Conservation (phyloP, 2,888 invertebrate species). For the Teinopalpus imperialis region DNA sequence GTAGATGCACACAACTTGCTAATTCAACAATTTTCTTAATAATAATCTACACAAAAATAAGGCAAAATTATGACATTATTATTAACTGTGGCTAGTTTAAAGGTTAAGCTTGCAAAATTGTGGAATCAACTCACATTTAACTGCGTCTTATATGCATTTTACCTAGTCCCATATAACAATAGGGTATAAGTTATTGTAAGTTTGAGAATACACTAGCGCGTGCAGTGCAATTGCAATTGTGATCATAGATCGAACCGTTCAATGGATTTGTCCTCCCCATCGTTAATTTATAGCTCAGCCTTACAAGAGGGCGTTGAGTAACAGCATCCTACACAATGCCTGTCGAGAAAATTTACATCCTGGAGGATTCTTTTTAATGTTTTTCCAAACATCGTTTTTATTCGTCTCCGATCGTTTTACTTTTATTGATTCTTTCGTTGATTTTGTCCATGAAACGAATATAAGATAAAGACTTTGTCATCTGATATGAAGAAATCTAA, state of each 20-base stretch:
- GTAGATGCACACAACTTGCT: too few species aligned
- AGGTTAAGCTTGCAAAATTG: constrained; percentile 2
- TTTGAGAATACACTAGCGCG: constrained; percentile 44
- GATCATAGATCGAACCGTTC: constrained; percentile 59
- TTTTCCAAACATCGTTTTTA: constrained; percentile 24
- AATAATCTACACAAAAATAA: too few species aligned
- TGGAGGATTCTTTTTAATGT: constrained; percentile 31
- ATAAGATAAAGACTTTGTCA: too few species aligned
- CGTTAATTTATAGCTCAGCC: constrained; percentile 64
- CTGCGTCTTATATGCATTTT: constrained; percentile 13
- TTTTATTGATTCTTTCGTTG: constrained; percentile 7
- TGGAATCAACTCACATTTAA: constrained; percentile 11
- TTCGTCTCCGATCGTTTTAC: constrained; percentile 2
- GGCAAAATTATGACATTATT: too few species aligned
- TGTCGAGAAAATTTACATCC: constrained; percentile 34
- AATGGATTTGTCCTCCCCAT: constrained; percentile 61
- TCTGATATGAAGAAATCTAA: too few species aligned
- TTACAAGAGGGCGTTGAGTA: constrained; percentile 58
- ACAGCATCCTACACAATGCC: constrained; percentile 49
- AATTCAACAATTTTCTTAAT: too few species aligned
- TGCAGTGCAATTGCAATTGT: constrained; percentile 53
- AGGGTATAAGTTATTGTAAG: constrained; percentile 31
- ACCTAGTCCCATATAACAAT: constrained; percentile 14
- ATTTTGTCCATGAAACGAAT: too few species aligned
- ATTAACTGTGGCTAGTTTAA: background rate